A percentile compares a stretch with the other conserved stretches of the same genome.
Evolutionary conservation across 2,113 vertebrate genomes (phyloP).

Genomic region (Ahaetulla prasina): DNA sequence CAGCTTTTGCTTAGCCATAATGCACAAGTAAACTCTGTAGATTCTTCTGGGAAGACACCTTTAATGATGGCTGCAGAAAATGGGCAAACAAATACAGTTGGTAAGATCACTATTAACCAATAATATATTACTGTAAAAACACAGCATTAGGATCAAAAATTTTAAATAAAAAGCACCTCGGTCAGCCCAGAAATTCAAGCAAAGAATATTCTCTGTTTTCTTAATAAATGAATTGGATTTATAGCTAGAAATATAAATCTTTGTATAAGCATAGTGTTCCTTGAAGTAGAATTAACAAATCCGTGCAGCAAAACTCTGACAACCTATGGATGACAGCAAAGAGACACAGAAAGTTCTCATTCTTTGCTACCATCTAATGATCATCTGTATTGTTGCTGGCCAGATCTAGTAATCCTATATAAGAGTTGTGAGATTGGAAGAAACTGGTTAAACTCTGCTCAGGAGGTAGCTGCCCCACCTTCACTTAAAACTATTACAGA

Average conservation of each 20-base stretch:
- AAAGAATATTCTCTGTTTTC: background rate
- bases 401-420: background rate
- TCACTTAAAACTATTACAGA: background rate
- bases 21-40: conserved; percentile 88
- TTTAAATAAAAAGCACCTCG: background rate
- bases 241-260: background rate
- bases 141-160: background rate
- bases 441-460: background rate
- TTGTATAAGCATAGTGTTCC: background rate
- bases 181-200: background rate
- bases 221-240: background rate
- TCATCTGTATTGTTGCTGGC: background rate
- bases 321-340: background rate
- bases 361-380: background rate
- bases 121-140: background rate
- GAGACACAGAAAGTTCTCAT: background rate
- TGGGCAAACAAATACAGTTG: conserved; percentile 94
- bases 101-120: conserved; percentile 71
- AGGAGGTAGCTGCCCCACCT: background rate
- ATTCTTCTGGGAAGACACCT: conserved; percentile 88
- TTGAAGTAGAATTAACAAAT: background rate
- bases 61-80: conserved; percentile 99
- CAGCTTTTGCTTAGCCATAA: conserved; percentile 95
- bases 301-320: background rate
- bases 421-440: background rate